phyloP scores from a whole-genome alignment of 2,113 vertebrate species.

The Anguilla rostrata region DNA sequence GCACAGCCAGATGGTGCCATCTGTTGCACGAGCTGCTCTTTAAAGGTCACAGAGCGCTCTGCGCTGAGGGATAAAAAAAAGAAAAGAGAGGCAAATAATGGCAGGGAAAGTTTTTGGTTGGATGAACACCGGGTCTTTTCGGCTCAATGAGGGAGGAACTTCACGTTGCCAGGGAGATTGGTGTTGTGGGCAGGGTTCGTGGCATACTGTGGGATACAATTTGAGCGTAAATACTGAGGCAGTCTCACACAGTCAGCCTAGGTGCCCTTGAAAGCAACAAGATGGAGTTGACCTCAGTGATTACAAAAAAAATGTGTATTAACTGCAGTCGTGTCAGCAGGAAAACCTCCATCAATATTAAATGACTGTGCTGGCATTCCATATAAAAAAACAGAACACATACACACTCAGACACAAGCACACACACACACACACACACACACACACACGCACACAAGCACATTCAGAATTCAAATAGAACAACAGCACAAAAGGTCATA shows the following conservation, averaged over 20 bases:
- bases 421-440: neutral
- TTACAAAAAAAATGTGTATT: neutral
- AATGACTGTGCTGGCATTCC: neutral
- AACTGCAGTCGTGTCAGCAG: too few relatives aligned
- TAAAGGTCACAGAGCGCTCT: neutral
- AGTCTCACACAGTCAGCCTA: neutral
- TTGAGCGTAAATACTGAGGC: neutral
- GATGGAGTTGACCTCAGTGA: neutral
- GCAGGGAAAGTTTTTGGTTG: neutral
- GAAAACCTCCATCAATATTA: neutral
- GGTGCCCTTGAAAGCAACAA: neutral
- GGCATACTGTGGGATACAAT: neutral
- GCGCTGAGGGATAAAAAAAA: neutral
- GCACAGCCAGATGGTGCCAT: neutral
- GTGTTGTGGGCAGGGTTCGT: neutral
- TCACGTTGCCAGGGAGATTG: too few relatives aligned
- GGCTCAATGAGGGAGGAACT: neutral
- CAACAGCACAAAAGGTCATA: too few relatives aligned
- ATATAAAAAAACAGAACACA: neutral
- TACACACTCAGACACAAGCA: neutral
- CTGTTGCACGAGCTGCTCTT: neutral
- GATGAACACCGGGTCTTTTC: neutral
- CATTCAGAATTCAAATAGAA: neutral
- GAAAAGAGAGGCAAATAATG: neutral
- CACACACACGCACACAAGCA: conserved; percentile 10